phyloP scores from a whole-genome alignment of 2,888 invertebrate genomes.

The Diadromus collaris region DNA sequence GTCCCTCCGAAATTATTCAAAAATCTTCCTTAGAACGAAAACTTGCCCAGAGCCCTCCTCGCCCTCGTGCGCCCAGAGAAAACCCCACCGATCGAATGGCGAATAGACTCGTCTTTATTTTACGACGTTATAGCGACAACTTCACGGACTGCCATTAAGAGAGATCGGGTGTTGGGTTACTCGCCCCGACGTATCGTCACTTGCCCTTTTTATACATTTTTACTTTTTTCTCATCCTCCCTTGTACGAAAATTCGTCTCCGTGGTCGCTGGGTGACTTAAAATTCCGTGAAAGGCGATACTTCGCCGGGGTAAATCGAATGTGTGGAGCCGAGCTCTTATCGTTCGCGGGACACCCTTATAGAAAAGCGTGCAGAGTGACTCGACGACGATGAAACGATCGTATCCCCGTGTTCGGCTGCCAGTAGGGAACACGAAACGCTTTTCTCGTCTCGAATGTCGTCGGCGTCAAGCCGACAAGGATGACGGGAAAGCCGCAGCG shows the following conservation, averaged over 20 bases:
- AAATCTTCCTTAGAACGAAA: neutral
- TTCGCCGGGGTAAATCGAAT: constrained; percentile 73
- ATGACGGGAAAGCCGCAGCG: constrained; percentile 39
- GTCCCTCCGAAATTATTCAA: constrained; percentile 4
- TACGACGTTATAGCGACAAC: constrained; percentile 52
- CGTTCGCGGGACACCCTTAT: constrained; percentile 28
- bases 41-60: neutral
- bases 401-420: constrained; percentile 14
- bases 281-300: constrained; percentile 76
- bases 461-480: constrained; percentile 15
- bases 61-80: neutral
- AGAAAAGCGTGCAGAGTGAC: constrained; percentile 30
- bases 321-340: constrained; percentile 64
- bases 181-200: constrained; percentile 47
- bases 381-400: constrained; percentile 37
- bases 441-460: constrained; percentile 44
- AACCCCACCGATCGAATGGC: neutral
- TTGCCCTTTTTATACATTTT: constrained; percentile 19
- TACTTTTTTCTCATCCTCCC: constrained; percentile 1
- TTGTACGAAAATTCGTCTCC: constrained; percentile 58
- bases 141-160: constrained; percentile 30
- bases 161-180: constrained; percentile 62
- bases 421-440: constrained; percentile 38
- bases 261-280: constrained; percentile 66
- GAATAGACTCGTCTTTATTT: constrained; percentile 26